Percentiles rank a stretch among this genome's conserved stretches.
These are phyloP conservation scores for Argentina silus DNA, from an alignment of 2,797 vertebrate species.

Conservation along the genomic window DNA sequence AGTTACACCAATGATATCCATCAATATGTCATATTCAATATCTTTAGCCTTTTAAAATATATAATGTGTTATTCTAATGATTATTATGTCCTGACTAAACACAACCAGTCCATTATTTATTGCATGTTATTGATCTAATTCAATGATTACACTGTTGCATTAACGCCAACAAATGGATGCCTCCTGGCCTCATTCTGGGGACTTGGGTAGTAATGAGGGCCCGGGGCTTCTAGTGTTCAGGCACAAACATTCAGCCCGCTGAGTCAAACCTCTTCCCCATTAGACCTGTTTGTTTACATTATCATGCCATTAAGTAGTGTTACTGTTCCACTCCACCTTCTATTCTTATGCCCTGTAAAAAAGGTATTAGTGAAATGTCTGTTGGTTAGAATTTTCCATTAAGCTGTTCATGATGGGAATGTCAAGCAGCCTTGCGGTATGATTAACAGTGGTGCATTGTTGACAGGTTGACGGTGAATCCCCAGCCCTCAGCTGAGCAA, in stretches of 20 bases:
- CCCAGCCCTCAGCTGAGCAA: constrained; percentile 10
- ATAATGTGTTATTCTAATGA: too few species aligned
- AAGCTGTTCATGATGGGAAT: constrained; percentile 17
- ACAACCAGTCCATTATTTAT: too few species aligned
- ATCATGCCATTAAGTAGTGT: constrained; percentile 27
- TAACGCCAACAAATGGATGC: too few species aligned
- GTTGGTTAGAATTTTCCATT: constrained; percentile 28
- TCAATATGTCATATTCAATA: too few species aligned
- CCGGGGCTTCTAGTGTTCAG: too few species aligned
- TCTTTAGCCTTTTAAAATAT: too few species aligned
- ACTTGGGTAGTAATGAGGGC: too few species aligned
- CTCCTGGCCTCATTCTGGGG: too few species aligned
- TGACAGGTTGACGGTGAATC: neutral
- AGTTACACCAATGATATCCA: too few species aligned
- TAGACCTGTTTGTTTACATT: constrained; percentile 29
- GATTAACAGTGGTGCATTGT: constrained; percentile 9
- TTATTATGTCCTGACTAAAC: too few species aligned
- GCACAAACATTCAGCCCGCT: neutral
- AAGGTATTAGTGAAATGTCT: constrained; percentile 2
- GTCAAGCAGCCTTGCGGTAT: constrained; percentile 15
- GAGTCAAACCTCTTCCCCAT: neutral
- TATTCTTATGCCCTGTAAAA: constrained; percentile 9
- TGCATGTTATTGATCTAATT: too few species aligned
- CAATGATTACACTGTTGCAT: too few species aligned
- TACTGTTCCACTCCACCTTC: constrained; percentile 16